Evolutionary conservation across 2,113 vertebrate genomes (phyloP).

Genomic region (Cynopterus brachyotis): DNA sequence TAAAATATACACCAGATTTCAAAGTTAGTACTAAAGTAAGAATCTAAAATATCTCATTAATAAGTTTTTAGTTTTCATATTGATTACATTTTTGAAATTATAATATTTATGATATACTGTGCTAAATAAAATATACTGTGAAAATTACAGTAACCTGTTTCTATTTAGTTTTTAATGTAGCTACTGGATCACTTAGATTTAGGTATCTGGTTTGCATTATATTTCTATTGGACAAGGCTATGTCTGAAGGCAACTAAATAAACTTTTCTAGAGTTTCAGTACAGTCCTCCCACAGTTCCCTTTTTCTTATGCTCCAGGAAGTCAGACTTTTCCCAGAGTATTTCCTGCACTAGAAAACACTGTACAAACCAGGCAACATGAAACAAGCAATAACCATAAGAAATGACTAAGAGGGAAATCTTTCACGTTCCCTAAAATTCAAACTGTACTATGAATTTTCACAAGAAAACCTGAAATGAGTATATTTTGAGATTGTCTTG

Average conservation of each 20-base stretch:
- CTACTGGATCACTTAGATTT: background rate
- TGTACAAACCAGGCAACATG: background rate
- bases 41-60: background rate
- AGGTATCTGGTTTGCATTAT: background rate
- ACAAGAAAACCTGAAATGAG: background rate
- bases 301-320: background rate
- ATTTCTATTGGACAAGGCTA: background rate
- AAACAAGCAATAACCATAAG: background rate
- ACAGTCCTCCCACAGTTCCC: background rate
- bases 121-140: background rate
- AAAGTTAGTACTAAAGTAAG: constrained; percentile 26
- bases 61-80: background rate
- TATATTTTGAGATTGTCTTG: background rate
- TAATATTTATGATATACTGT: background rate
- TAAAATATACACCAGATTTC: background rate
- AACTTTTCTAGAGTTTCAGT: background rate
- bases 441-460: background rate
- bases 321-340: background rate
- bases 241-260: background rate
- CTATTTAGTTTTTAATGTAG: background rate
- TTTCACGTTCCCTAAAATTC: constrained; percentile 25
- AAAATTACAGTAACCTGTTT: background rate
- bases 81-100: background rate
- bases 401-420: background rate
- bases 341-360: background rate